Base-by-base conservation (phyloP, 2,888 invertebrate genomes). In the Catocala fraxini region DNA sequence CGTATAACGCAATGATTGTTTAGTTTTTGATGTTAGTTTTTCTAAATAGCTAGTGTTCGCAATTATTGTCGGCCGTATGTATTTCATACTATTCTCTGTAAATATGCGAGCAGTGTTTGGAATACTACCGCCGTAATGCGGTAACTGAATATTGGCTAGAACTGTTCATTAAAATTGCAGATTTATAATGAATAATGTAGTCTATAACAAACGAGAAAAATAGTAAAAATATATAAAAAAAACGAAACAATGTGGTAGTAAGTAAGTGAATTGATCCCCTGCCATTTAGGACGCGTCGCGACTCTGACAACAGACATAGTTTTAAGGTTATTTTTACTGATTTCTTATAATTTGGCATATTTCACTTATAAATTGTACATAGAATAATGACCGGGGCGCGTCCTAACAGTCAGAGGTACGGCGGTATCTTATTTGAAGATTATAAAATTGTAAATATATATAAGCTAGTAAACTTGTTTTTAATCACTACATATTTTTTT, bases 381-480 rank as follows among this genome's bases (percentile, higher is more conserved):
- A 90, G 76, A 54, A 49, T 58, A 62, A 62, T 74, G 71, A 41
- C 39, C 62, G 65, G 71, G 74, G 58, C 71, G 80, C 82, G 77
- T 70, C 73, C 63, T 63, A 63, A 51, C 56, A 10, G 70, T 48
- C 47, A 35, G 42, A 42, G 69, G 73, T 63, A 65, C 58, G 65
- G 69, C 76, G 69, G 64, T 78, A 77, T 78, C 78, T 69, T 73
- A 74, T 68, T 74, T 74, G 70, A 69, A 66, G 73, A 70, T 71
- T 71, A 75, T 77, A 78, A 77, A 77, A 87, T 85, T 92, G 93
- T 93, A 93, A 90, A 93, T 93, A 93, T 93, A 93, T 85, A 73
- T 76, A 73, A 73, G 63, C 71, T 75, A 75, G 86, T 88, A 82
- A 89, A 91, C 90, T 91, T 91, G 90, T 89, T 89, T 62, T 92